Percentiles rank a stretch among this genome's conserved stretches.
These are phyloP conservation scores for Paratilapia polleni DNA, from an alignment of 2,113 vertebrate genomes.

Conservation along the genomic window DNA sequence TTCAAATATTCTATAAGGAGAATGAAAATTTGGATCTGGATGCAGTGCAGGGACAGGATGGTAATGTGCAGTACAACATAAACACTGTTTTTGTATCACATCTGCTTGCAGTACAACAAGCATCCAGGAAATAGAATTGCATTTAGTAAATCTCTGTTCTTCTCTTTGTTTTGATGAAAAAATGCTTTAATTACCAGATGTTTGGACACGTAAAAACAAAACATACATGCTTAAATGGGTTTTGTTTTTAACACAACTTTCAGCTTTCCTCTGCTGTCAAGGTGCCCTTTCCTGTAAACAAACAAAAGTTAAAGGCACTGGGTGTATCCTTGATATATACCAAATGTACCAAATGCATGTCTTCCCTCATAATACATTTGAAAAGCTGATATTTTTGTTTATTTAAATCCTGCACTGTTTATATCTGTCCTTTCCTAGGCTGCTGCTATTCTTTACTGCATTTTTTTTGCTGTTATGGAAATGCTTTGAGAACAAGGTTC, in stretches of 20 bases:
- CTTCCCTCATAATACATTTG: background rate
- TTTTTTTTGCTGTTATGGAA: background rate
- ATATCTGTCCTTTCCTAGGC: accelerated
- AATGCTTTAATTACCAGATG: background rate
- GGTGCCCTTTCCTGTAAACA: no score
- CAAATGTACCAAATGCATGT: no score
- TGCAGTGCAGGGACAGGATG: slow-evolving; percentile 79
- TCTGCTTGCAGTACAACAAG: no score
- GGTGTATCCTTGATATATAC: background rate
- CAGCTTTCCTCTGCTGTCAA: no score
- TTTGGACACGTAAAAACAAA: background rate
- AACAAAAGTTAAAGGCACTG: no score
- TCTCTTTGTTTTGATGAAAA: background rate
- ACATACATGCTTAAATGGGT: accelerated
- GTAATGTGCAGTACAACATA: slow-evolving; percentile 66
- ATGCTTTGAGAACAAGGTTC: background rate
- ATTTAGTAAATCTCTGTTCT: background rate
- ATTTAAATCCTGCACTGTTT: background rate
- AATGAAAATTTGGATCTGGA: slow-evolving; percentile 86
- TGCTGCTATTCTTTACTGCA: background rate
- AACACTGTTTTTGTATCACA: background rate
- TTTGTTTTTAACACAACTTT: no score
- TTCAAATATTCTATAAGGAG: slow-evolving; percentile 83
- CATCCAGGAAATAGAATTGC: background rate
- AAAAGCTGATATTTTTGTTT: background rate